Conservation (phyloP, 2,888 invertebrate genomes). For the Dendrolimus pini region DNA sequence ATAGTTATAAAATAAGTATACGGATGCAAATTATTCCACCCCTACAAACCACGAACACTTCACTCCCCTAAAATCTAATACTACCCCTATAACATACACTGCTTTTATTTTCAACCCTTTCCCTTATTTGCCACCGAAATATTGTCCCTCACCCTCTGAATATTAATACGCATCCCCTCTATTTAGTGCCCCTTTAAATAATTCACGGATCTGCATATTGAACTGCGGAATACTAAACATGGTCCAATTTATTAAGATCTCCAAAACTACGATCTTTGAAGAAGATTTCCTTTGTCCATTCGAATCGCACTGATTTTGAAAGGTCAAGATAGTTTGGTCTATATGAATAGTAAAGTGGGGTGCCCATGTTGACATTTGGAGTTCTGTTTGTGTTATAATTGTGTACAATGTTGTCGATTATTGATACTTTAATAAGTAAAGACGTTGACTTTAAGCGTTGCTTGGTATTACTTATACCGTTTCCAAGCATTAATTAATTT, state of each 20-base stretch:
- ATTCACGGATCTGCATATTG: constrained; percentile 59
- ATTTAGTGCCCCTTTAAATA: constrained; percentile 61
- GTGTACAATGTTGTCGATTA: constrained; percentile 4
- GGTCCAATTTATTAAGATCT: constrained; percentile 27
- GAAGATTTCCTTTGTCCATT: constrained; percentile 3
- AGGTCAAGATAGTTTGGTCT: constrained; percentile 19
- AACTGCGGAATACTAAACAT: constrained; percentile 47
- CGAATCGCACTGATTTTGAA: constrained; percentile 1
- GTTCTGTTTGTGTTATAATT: background rate
- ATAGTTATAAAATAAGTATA: background rate
- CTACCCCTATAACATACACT: constrained; percentile 33
- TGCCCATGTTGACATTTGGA: constrained; percentile 19
- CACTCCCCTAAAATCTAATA: background rate
- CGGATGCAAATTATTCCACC: background rate
- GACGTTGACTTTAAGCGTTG: background rate
- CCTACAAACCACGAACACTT: background rate
- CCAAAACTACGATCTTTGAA: constrained; percentile 6
- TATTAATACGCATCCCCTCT: constrained; percentile 59
- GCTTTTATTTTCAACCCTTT: constrained; percentile 43
- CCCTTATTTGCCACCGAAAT: constrained; percentile 49
- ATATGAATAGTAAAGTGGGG: constrained; percentile 22
- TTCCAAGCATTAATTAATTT: too few relatives aligned
- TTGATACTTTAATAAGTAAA: constrained; percentile 5
- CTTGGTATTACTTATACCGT: background rate
- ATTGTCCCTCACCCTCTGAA: constrained; percentile 57